phyloP scores from a whole-genome alignment of 2,888 invertebrate species.

The Ptilodon capucinus region DNA sequence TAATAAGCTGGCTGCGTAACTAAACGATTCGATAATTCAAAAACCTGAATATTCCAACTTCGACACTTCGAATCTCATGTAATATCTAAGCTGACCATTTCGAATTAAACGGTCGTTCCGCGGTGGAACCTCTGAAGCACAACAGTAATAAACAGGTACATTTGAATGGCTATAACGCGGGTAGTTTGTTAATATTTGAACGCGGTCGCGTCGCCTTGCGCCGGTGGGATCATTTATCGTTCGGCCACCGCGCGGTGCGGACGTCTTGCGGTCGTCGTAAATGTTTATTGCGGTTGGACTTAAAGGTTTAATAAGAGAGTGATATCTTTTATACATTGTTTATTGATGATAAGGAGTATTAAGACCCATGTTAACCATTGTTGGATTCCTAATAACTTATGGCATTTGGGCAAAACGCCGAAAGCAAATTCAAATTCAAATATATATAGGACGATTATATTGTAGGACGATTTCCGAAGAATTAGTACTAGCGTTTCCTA shows the following conservation, averaged over 20 bases:
- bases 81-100: background rate
- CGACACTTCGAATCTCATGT: background rate
- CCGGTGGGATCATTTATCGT: conserved; percentile 60
- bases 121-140: conserved; percentile 39
- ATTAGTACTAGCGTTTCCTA: no score
- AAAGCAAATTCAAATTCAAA: no score
- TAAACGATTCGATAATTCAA: no score
- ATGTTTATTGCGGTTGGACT: conserved; percentile 46
- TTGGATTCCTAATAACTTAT: no score
- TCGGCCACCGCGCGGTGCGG: conserved; percentile 46
- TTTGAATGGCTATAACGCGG: conserved; percentile 61
- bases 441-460: no score
- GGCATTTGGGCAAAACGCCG: no score
- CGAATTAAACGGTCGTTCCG: background rate
- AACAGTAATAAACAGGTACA: conserved; percentile 56
- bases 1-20: no score
- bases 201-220: conserved; percentile 53
- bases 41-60: background rate
- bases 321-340: background rate
- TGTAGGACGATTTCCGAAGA: no score
- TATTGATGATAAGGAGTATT: no score
- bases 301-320: conserved; percentile 3
- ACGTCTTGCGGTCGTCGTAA: conserved; percentile 54
- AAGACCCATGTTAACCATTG: no score
- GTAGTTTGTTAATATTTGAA: conserved; percentile 78